Base-by-base conservation (phyloP, 2,113 vertebrate genomes). In the Proteles cristata region DNA sequence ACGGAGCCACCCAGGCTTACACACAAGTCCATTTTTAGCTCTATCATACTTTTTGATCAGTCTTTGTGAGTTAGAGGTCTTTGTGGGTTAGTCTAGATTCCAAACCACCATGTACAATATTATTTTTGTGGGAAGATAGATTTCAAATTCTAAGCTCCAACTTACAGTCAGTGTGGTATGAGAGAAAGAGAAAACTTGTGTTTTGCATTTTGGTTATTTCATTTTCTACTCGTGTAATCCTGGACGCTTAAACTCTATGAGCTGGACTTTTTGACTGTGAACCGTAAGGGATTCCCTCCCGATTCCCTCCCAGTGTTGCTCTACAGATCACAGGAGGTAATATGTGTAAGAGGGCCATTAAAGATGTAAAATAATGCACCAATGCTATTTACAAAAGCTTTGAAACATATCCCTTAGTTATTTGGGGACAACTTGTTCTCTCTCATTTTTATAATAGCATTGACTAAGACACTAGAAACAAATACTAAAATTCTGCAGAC, bases 151-250 rank as follows among this genome's bases (percentile, higher is more conserved):
- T 7, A 66, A 45, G 61, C 11, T 85, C 65, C 33, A 76, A 1
- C 8, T 93, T 84, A 45, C n/a, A 48, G 63, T 53, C 31, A 86
- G 2, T 86, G 26, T 85, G 17, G 11, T 65, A 19, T 69, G 45
- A 73, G 53, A 96, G 53, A 88, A 68, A 91, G 17, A n/a, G 69
- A 76, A 96, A 81, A 92, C 26, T 21, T 90, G 11, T n/a, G 23
- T 63, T 63, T 88, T 93, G 48, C 74, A 28, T 93, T 90, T 86
- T 79, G 21, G 43, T 69, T 94, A 43, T 80, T 82, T 82, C 28
- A 23, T 85, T 83, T 81, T 83, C 55, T 68, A 15, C 17, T 92
- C 58, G 15, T 23, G 15, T 79, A 66, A 87, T 48, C 53, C 33
- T 85, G 21, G 39, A 9, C 55, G 76, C 3, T 88, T 61, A 33